These are phyloP conservation scores for Meloidogyne chitwoodi DNA, from an alignment of 1,140 invertebrate species.

Conservation along the genomic window DNA sequence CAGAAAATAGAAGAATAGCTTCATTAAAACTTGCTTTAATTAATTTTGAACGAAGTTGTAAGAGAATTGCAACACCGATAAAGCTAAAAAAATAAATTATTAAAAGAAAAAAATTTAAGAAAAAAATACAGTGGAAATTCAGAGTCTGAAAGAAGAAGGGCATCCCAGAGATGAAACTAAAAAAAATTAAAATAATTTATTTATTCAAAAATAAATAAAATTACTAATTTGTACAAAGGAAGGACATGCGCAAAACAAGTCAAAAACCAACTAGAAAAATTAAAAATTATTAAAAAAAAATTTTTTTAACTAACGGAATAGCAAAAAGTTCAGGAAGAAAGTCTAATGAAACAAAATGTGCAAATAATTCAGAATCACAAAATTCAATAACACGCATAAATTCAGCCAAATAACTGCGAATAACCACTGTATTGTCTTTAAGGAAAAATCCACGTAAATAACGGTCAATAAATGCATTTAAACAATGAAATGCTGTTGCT, in stretches of 20 bases:
- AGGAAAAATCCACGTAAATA: slow-evolving; percentile 95
- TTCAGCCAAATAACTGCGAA: slow-evolving; percentile 90
- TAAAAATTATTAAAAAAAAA: background rate
- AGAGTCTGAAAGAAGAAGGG: slow-evolving; percentile 82
- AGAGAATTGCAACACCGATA: slow-evolving; percentile 85
- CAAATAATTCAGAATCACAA: slow-evolving; percentile 84
- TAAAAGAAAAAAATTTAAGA: background rate
- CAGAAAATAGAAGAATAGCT: slow-evolving; percentile 54
- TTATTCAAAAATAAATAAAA: background rate
- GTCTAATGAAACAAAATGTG: slow-evolving; percentile 83
- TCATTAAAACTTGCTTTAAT: slow-evolving; percentile 53
- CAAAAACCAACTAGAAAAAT: slow-evolving; percentile 74
- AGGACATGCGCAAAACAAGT: slow-evolving; percentile 96
- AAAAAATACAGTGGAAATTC: slow-evolving; percentile 74
- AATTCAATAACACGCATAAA: slow-evolving; percentile 93
- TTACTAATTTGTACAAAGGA: slow-evolving; percentile 84
- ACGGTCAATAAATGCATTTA: slow-evolving; percentile 88
- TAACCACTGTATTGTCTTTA: slow-evolving; percentile 89
- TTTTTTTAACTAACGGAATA: slow-evolving; percentile 69
- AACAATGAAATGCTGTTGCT: slow-evolving; percentile 76
- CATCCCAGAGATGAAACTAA: slow-evolving; percentile 88
- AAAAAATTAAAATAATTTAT: background rate
- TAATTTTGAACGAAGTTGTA: slow-evolving; percentile 65
- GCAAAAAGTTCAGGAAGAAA: slow-evolving; percentile 97
- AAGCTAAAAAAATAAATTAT: slow-evolving; percentile 62